Conservation (phyloP, 2,113 vertebrate genomes). For the Blennius ocellaris region DNA sequence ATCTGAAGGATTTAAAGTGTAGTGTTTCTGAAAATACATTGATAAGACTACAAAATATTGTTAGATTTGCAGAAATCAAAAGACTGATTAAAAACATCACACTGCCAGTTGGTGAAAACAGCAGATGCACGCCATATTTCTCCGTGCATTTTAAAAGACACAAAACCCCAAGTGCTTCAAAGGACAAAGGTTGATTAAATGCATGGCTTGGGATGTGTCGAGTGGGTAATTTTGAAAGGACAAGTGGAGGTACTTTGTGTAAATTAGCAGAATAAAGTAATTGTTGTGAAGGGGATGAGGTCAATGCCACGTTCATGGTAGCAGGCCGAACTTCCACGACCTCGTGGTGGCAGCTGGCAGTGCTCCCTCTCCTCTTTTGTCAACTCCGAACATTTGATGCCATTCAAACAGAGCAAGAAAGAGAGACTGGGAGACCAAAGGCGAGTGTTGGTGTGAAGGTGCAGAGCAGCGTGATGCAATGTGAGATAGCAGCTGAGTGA, state of each 20-base stretch:
- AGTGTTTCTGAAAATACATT: constrained; percentile 1
- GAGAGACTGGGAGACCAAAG: constrained; percentile 62
- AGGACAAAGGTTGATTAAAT: constrained; percentile 44
- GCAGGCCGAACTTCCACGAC: constrained; percentile 42
- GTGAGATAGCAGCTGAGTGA: constrained; percentile 80
- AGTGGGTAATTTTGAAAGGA: constrained; percentile 52
- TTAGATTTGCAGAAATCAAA: neutral
- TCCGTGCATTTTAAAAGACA: constrained; percentile 11
- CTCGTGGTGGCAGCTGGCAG: constrained; percentile 74
- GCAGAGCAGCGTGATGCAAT: constrained; percentile 80
- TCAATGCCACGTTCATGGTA: constrained; percentile 70
- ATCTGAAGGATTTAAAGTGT: neutral
- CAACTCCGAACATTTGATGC: constrained; percentile 74
- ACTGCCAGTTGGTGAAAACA: constrained; percentile 30
- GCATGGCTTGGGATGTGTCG: constrained; percentile 35
- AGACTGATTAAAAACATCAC: neutral
- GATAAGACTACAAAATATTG: neutral
- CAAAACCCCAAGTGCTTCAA: constrained; percentile 29
- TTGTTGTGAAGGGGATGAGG: constrained; percentile 53
- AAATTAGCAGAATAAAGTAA: constrained; percentile 62
- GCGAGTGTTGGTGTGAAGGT: constrained; percentile 73
- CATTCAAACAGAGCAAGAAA: constrained; percentile 72
- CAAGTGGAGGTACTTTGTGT: constrained; percentile 61
- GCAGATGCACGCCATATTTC: neutral
- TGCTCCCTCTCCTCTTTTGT: constrained; percentile 76